Conservation (phyloP, 2,797 vertebrate genomes). For the Sebastes iracundus region DNA sequence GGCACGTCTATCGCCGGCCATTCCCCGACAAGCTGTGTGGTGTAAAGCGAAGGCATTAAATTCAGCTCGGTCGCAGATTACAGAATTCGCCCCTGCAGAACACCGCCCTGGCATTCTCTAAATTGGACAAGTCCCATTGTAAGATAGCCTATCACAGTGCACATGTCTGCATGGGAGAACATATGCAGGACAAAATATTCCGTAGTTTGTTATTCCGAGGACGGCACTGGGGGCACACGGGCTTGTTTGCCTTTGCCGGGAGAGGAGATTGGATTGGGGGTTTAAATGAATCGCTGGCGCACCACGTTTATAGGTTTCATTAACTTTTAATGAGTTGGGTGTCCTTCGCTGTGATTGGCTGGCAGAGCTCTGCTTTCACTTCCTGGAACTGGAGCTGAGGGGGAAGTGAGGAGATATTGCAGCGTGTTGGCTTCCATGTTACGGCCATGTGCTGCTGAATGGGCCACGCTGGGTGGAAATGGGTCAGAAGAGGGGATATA, state of each 20-base stretch:
- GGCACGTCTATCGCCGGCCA: constrained; percentile 62
- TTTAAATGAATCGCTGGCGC: constrained; percentile 87
- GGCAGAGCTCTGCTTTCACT: constrained; percentile 71
- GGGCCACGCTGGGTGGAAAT: constrained; percentile 53
- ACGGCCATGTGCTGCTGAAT: constrained; percentile 66
- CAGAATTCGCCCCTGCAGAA: constrained; percentile 80
- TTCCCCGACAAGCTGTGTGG: constrained; percentile 72
- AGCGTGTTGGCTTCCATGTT: constrained; percentile 64
- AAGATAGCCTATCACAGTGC: constrained; percentile 77
- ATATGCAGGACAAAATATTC: constrained; percentile 88
- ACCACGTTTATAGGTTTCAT: constrained; percentile 89
- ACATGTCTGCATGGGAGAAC: constrained; percentile 81
- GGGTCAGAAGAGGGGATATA: constrained; percentile 44
- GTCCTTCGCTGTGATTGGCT: constrained; percentile 84
- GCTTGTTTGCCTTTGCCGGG: constrained; percentile 86
- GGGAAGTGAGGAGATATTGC: constrained; percentile 56
- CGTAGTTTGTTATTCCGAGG: constrained; percentile 85
- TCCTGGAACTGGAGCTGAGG: constrained; percentile 74
- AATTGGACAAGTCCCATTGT: constrained; percentile 84
- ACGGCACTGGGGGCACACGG: constrained; percentile 81
- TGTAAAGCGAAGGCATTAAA: constrained; percentile 80
- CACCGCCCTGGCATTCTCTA: constrained; percentile 78
- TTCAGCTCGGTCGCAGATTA: constrained; percentile 77
- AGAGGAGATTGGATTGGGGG: constrained; percentile 88
- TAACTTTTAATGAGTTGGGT: constrained; percentile 89